Evolutionary conservation across 1,140 invertebrate species (phyloP), one percentile per base, ranked within the genome.

Genomic region (Ceratina japonica): DNA sequence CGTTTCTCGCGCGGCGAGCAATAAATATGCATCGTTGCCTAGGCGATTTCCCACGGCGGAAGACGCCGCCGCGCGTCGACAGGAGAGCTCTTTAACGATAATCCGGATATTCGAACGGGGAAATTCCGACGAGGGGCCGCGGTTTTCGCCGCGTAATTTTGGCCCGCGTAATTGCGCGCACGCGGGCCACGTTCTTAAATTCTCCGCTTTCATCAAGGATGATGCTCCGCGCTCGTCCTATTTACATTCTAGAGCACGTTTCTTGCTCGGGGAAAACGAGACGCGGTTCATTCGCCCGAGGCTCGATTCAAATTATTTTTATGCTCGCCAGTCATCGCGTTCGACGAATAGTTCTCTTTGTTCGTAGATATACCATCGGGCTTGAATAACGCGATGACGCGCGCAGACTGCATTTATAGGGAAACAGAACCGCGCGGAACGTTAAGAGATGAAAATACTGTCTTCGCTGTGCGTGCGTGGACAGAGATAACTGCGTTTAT

Each of bases 151-250:
- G 37, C 13, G 13, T 24, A 22, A 72, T 20, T n/a, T 16, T 16
- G 49, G 16, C 20, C 22, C 44, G 2, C 52, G 75, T 51, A 70
- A 81, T 78, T 69, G 8, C 59, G 22, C 31, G 49, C 58, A 24
- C 59, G 70, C 3, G 37, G 37, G n/a, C n/a, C 37, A 44, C 10
- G 37, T 44, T 86, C 86, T 85, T 82, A 87, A 86, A 88, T 89
- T 89, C 86, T 83, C 87, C 83, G 77, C 81, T 82, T 86, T 89
- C 88, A 82, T 89, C 86, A 84, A 58, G 59, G 18, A 54, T 37
- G 24, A n/a, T n/a, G n/a, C 76, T 59, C 22, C 31, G 74, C 27
- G 4, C 12, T 24, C 27, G 59, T 76, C 13, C 58, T 49, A 4
- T 58, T 10, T 31, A 16, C 31, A 75, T 85, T 84, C 69, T 69